Conservation (phyloP, 2,113 vertebrate species). For the Pandion haliaetus region DNA sequence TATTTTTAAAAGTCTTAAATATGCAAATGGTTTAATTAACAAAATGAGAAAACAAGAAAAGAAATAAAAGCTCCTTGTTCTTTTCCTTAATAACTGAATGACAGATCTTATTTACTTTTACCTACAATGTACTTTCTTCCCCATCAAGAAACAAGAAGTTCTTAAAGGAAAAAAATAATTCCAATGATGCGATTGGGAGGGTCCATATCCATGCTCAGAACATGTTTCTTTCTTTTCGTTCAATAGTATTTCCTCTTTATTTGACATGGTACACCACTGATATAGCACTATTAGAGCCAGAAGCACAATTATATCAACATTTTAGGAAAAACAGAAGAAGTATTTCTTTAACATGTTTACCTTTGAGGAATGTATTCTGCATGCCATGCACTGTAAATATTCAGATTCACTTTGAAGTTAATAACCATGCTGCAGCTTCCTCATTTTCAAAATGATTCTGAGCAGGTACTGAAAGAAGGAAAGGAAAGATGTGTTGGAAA, state of each 20-base stretch:
- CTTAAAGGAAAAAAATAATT: neutral
- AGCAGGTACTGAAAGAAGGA: neutral
- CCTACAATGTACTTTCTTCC: neutral
- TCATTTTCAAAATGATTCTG: neutral
- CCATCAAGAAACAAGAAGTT: neutral
- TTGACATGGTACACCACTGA: neutral
- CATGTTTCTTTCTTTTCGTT: neutral
- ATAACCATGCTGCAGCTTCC: neutral
- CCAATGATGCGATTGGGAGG: accelerated
- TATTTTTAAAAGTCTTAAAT: neutral
- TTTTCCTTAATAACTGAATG: neutral
- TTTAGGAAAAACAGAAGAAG: neutral
- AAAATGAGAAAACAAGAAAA: neutral
- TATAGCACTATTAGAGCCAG: neutral
- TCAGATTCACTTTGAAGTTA: neutral
- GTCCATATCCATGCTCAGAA: neutral
- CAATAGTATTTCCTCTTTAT: neutral
- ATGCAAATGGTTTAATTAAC: neutral
- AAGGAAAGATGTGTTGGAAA: neutral
- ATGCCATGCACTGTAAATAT: neutral
- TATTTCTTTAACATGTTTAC: constrained; percentile 18
- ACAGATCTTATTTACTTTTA: neutral
- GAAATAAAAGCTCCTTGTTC: neutral
- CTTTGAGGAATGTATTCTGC: neutral
- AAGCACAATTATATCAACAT: neutral